Evolutionary conservation across 1,140 invertebrate genomes (phyloP).

Genomic region (Trypoxylus dichotomus): DNA sequence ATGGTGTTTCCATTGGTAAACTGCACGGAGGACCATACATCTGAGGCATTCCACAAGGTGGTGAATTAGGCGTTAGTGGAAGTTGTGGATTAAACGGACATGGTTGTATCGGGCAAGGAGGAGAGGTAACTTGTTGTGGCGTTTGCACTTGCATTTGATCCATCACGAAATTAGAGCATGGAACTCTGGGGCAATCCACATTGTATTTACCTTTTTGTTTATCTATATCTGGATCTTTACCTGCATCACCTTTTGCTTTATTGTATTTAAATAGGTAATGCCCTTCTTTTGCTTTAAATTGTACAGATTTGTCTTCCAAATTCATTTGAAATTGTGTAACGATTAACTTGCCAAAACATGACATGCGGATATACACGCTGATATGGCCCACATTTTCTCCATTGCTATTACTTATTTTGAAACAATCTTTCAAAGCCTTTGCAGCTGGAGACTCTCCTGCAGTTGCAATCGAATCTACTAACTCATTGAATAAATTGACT

Average conservation of each 20-base stretch:
- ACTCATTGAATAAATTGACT: slow-evolving; percentile 47
- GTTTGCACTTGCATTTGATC: neutral
- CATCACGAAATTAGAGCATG: slow-evolving; percentile 17
- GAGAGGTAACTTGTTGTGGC: neutral
- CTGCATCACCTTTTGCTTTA: slow-evolving; percentile 32
- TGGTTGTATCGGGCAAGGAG: slow-evolving; percentile 26
- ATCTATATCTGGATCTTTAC: neutral
- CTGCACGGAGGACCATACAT: neutral
- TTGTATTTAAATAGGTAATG: slow-evolving; percentile 50
- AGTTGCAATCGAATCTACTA: slow-evolving; percentile 41
- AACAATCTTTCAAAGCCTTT: slow-evolving; percentile 62
- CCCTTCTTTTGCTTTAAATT: slow-evolving; percentile 52
- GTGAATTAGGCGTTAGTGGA: neutral
- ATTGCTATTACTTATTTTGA: slow-evolving; percentile 56
- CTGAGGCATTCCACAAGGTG: slow-evolving; percentile 17
- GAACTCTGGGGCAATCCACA: neutral
- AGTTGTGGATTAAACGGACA: slow-evolving; percentile 19
- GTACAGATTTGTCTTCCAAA: slow-evolving; percentile 49
- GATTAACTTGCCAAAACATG: slow-evolving; percentile 67
- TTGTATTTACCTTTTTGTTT: slow-evolving; percentile 1
- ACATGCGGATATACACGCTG: slow-evolving; percentile 61
- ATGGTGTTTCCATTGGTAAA: slow-evolving; percentile 36
- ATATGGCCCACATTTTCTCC: slow-evolving; percentile 57
- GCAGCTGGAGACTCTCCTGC: slow-evolving; percentile 42
- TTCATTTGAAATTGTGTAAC: slow-evolving; percentile 66